Conservation (phyloP, 2,888 invertebrate species). For the Neuroscelio doddi region DNA sequence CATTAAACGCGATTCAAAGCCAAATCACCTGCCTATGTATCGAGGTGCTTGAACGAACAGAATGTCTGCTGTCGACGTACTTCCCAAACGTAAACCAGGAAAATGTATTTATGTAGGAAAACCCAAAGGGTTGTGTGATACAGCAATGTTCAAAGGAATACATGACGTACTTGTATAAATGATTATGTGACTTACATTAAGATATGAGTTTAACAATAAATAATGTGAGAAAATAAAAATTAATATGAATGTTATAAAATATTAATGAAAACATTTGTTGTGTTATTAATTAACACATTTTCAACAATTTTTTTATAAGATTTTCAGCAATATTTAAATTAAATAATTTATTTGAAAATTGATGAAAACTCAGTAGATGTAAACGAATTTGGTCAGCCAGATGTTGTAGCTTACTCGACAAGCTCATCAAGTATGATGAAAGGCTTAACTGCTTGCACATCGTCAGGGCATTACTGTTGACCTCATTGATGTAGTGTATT, state of each 20-base stretch:
- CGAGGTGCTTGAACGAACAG: neutral
- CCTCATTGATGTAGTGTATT: constrained; percentile 31
- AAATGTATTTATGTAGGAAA: no score
- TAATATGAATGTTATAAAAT: no score
- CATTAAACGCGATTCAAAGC: constrained; percentile 13
- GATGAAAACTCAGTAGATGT: constrained; percentile 2
- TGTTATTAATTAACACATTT: no score
- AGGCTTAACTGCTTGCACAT: constrained; percentile 33
- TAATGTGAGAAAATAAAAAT: no score
- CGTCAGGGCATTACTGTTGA: constrained; percentile 28
- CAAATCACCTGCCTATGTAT: constrained; percentile 9
- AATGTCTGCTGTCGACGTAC: constrained; percentile 2
- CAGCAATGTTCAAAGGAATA: no score
- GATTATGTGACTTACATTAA: no score
- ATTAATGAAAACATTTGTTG: no score
- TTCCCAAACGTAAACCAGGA: neutral
- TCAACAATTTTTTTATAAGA: no score
- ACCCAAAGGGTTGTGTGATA: no score
- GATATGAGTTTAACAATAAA: no score
- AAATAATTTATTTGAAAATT: constrained; percentile 5
- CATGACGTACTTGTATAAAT: no score
- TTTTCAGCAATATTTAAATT: no score
- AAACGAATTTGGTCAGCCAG: constrained; percentile 18
- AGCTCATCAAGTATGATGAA: constrained; percentile 39
- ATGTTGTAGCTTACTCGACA: constrained; percentile 18